phyloP scores from a whole-genome alignment of 2,797 vertebrate genomes.

The Limnodromus scolopaceus region DNA sequence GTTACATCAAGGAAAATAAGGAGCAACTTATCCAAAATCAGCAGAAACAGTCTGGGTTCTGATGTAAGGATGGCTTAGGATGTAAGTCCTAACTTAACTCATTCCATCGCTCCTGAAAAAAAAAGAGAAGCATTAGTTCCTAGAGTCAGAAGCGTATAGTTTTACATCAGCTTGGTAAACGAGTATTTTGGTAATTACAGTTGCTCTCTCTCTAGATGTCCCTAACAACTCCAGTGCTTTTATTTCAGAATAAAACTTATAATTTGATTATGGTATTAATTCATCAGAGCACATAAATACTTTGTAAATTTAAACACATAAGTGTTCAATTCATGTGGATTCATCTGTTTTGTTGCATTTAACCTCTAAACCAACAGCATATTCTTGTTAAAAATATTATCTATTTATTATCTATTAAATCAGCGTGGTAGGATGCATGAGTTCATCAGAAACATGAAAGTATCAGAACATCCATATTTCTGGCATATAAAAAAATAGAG shows the following conservation, averaged over 20 bases:
- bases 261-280: background rate
- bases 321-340: rapidly evolving
- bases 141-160: background rate
- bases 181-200: background rate
- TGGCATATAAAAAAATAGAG: background rate
- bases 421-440: background rate
- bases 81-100: background rate
- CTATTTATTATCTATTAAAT: background rate
- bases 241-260: background rate
- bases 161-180: background rate
- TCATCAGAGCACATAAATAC: background rate
- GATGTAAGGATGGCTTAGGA: background rate
- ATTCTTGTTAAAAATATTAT: background rate
- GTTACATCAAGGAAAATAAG: background rate
- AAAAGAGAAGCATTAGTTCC: background rate
- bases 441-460: background rate
- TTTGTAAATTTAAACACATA: background rate
- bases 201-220: background rate
- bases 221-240: background rate
- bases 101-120: background rate
- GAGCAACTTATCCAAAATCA: background rate
- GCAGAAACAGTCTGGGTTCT: background rate
- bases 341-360: background rate
- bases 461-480: background rate
- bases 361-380: background rate